Evolutionary conservation across 2,797 vertebrate species (phyloP).

Genomic region (Champsocephalus gunnari): DNA sequence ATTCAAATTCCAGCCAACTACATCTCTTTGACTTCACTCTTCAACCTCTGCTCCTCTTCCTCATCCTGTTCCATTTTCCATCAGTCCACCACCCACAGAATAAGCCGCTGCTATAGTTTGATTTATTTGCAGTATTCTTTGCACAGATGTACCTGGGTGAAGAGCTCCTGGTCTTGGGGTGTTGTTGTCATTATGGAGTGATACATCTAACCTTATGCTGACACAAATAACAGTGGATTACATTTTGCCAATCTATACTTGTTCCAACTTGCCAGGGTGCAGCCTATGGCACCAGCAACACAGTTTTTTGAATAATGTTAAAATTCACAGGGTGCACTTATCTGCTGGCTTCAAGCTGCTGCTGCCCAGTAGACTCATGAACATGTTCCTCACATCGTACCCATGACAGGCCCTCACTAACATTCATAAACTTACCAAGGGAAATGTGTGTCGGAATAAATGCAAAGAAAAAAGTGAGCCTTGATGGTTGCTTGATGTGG

Average conservation of each 20-base stretch:
- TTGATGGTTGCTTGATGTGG: conserved; percentile 13
- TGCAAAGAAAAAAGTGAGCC: conserved; percentile 29
- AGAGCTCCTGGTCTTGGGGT: conserved; percentile 37
- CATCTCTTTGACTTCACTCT: conserved; percentile 25
- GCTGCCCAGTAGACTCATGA: conserved; percentile 45
- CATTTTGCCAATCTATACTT: conserved; percentile 41
- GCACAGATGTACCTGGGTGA: conserved; percentile 57
- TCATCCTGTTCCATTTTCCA: conserved; percentile 22
- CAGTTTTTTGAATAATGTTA: conserved; percentile 45
- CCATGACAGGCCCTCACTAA: conserved; percentile 43
- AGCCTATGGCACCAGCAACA: conserved; percentile 32
- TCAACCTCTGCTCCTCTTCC: conserved; percentile 25
- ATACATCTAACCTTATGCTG: conserved; percentile 55
- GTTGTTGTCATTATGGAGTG: conserved; percentile 46
- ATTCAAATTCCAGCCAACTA: conserved; percentile 23
- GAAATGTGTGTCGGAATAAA: conserved; percentile 30
- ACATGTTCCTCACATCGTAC: conserved; percentile 27
- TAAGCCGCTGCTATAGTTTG: conserved; percentile 50
- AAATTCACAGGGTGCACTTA: conserved; percentile 43
- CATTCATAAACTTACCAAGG: conserved; percentile 27
- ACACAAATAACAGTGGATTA: conserved; percentile 51
- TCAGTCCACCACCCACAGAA: conserved; percentile 42
- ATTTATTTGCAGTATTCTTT: conserved; percentile 67
- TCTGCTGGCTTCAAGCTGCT: conserved; percentile 47
- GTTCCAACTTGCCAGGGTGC: conserved; percentile 22